Evolutionary conservation across 2,113 vertebrate genomes (phyloP).

Genomic region (Ophthalmotilapia sp.): DNA sequence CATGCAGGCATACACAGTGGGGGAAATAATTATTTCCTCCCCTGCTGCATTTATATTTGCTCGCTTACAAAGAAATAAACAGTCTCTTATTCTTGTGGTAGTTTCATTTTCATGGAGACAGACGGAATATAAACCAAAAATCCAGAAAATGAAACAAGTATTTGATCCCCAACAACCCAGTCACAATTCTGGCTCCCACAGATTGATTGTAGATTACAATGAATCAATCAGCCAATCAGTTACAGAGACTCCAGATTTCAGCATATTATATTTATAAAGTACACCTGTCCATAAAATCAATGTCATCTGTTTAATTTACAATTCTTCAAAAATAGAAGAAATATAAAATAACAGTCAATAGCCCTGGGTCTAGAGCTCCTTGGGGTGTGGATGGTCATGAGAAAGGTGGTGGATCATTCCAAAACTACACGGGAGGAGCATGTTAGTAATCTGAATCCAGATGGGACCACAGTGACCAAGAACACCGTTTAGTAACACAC

Average conservation of each 20-base stretch:
- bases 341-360: background rate
- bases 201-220: background rate
- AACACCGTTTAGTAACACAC: background rate
- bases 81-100: background rate
- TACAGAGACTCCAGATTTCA: background rate
- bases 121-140: background rate
- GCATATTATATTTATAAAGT: background rate
- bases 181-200: background rate
- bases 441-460: background rate
- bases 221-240: background rate
- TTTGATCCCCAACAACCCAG: background rate
- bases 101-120: background rate
- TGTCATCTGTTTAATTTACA: background rate
- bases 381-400: background rate
- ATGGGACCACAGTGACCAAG: background rate
- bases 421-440: background rate
- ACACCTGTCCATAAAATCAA: background rate
- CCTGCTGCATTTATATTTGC: background rate
- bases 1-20: background rate
- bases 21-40: background rate
- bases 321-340: background rate
- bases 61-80: background rate
- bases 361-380: background rate
- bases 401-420: background rate
- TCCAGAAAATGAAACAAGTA: background rate